Conservation (phyloP, 2,113 vertebrate species). For the Micronisus gabar region DNA sequence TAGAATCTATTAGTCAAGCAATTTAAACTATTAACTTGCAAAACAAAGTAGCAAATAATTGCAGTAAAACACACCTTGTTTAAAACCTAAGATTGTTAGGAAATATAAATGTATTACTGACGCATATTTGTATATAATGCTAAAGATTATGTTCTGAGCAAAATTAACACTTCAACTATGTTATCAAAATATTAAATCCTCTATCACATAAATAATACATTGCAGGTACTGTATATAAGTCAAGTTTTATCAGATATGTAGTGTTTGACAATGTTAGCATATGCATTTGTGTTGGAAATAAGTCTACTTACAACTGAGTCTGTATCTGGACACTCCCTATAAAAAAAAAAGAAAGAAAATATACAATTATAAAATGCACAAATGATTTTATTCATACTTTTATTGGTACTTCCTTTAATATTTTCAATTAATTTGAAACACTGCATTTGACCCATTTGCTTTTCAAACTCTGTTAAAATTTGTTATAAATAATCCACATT, state of each 20-base stretch:
- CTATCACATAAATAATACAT: background rate
- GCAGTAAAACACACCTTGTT: background rate
- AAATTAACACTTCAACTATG: background rate
- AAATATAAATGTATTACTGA: background rate
- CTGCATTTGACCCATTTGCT: background rate
- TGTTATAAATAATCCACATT: background rate
- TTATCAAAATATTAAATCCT: background rate
- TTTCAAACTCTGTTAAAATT: background rate
- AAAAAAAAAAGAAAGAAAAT: background rate
- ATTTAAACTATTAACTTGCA: background rate
- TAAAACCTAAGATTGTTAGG: background rate
- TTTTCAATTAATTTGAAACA: background rate
- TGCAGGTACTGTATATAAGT: background rate
- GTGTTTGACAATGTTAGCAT: background rate
- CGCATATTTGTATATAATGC: background rate
- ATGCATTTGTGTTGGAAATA: background rate
- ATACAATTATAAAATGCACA: background rate
- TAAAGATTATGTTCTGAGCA: background rate
- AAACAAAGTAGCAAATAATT: constrained; percentile 1
- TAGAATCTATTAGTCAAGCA: background rate
- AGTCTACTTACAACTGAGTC: constrained; percentile 88
- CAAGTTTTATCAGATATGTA: background rate
- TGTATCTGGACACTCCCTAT: constrained; percentile 85
- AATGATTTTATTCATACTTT: background rate
- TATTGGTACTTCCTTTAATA: background rate